Percentiles rank a stretch among this genome's conserved stretches.
phyloP scores from a whole-genome alignment of 23 tunicate genomes.

The Ciona savignyi region DNA sequence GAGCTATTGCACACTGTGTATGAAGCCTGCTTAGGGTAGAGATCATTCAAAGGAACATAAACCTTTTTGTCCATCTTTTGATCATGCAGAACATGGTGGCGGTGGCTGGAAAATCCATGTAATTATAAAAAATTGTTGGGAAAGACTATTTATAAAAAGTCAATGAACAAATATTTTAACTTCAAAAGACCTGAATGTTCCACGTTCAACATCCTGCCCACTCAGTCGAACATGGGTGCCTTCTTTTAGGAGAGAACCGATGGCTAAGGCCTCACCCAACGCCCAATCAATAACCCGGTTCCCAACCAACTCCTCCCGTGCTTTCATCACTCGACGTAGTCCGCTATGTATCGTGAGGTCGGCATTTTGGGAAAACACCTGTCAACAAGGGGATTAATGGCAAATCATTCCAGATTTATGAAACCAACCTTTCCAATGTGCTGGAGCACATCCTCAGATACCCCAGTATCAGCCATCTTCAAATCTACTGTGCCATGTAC shows the following conservation, averaged over 20 bases:
- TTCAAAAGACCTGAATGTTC: conserved; percentile 84
- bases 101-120: conserved; percentile 77
- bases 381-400: neutral
- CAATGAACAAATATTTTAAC: neutral
- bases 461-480: conserved; percentile 77
- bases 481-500: conserved; percentile 69
- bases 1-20: conserved; percentile 96
- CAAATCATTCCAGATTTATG: neutral
- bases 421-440: conserved; percentile 59
- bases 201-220: conserved; percentile 98
- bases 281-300: conserved; percentile 88
- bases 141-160: no score
- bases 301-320: conserved; percentile 56
- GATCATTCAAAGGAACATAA: conserved; percentile 78
- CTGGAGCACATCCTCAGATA: conserved; percentile 36
- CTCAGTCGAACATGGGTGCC: conserved; percentile 86
- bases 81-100: conserved; percentile 93
- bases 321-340: conserved; percentile 72
- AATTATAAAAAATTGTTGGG: no score
- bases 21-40: conserved; percentile 67
- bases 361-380: conserved; percentile 58
- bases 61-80: conserved; percentile 76
- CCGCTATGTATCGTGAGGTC: conserved; percentile 80
- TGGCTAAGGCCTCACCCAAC: conserved; percentile 94
- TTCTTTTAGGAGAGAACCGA: conserved; percentile 77